These are phyloP conservation scores for Peromyscus polionotus DNA, from an alignment of 2,113 vertebrate species.

Conservation along the genomic window DNA sequence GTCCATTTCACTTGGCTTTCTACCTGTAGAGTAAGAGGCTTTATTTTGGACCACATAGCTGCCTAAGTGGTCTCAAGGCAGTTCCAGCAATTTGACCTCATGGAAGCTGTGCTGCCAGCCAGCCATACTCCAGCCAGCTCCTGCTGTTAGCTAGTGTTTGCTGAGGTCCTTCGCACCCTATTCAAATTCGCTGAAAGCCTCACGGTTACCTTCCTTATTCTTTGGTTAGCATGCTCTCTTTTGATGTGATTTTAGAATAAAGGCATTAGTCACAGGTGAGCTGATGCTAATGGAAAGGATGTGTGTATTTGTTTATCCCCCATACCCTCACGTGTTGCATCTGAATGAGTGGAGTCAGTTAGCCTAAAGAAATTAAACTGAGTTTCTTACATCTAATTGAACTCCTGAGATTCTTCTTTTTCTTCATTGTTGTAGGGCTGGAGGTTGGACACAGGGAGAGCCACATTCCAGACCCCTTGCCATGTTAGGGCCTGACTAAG, in stretches of 20 bases:
- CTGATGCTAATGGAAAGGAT: not conserved
- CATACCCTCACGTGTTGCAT: not conserved
- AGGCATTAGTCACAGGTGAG: not conserved
- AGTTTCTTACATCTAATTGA: not conserved
- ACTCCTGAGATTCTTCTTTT: not conserved
- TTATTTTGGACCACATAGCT: not conserved
- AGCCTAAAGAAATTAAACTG: not conserved
- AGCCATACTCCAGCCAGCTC: not conserved
- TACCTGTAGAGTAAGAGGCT: not conserved
- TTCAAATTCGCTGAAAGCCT: not conserved
- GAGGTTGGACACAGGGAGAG: not conserved
- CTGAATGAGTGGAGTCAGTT: not conserved
- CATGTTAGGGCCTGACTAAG: not conserved
- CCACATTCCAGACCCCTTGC: not conserved
- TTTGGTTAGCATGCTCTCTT: not conserved
- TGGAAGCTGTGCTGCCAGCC: not conserved
- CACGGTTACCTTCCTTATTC: not conserved
- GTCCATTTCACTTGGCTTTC: not conserved
- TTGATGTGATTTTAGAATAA: constrained; percentile 27
- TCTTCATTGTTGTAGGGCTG: not conserved
- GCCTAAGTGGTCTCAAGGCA: not conserved
- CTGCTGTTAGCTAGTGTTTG: not conserved
- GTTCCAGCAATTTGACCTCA: not conserved
- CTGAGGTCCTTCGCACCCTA: not conserved
- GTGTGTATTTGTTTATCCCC: not conserved